These are phyloP conservation scores for Cheilinus undulatus DNA, from an alignment of 2,113 vertebrate genomes.

Conservation along the genomic window DNA sequence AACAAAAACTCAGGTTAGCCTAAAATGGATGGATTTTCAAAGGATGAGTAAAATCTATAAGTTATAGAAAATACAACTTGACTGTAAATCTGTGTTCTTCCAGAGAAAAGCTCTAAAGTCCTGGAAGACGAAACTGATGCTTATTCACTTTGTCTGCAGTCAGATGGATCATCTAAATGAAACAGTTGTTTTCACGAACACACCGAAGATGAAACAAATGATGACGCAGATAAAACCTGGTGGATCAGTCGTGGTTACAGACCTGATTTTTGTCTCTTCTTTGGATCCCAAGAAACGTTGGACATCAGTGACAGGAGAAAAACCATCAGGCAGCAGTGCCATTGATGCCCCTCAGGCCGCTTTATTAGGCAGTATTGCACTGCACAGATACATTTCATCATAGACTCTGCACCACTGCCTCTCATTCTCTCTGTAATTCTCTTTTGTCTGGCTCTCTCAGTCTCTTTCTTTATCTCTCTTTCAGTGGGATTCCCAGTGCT, in stretches of 20 bases:
- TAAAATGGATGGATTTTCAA: no score
- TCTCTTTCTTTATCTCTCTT: conserved; percentile 38
- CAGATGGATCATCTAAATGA: conserved; percentile 45
- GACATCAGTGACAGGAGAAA: not conserved
- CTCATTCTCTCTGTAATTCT: conserved; percentile 17
- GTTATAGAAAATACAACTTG: not conserved
- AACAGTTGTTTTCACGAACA: conserved; percentile 35
- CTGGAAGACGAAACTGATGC: conserved; percentile 29
- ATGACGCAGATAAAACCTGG: conserved; percentile 27
- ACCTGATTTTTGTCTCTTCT: not conserved
- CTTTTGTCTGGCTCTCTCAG: conserved; percentile 31
- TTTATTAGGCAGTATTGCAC: conserved; percentile 24
- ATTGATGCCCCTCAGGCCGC: not conserved
- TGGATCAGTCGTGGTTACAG: conserved; percentile 10
- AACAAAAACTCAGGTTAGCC: conserved; percentile 7
- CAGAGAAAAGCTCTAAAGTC: conserved; percentile 35
- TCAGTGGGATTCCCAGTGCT: conserved; percentile 56
- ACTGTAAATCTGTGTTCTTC: conserved; percentile 24
- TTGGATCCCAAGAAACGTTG: conserved; percentile 11
- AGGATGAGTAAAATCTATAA: no score
- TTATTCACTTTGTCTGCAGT: conserved; percentile 32
- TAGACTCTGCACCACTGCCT: conserved; percentile 15
- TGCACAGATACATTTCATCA: conserved; percentile 37
- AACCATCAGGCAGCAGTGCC: conserved; percentile 18
- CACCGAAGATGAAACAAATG: conserved; percentile 34